phyloP scores from a whole-genome alignment of 2,797 vertebrate species.

The Rhabdophis nuchalis region DNA sequence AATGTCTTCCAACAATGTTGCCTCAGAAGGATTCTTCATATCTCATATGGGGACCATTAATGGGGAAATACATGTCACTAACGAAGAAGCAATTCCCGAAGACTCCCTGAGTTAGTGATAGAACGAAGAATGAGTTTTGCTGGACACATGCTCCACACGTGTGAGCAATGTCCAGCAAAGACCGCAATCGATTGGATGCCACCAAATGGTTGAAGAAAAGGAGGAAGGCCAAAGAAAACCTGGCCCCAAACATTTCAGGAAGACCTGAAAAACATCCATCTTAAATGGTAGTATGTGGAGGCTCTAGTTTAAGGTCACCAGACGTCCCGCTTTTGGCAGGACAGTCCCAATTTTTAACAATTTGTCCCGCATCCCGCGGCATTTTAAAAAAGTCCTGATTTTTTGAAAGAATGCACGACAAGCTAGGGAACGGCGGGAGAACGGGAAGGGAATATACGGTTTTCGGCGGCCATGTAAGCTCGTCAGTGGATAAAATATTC shows the following conservation, averaged over 20 bases:
- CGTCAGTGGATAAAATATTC: too few relatives aligned
- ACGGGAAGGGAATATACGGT: too few relatives aligned
- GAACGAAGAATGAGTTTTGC: background rate
- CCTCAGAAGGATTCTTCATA: background rate
- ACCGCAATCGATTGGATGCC: background rate
- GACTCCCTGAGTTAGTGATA: background rate
- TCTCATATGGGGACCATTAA: background rate
- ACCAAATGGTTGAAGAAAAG: background rate
- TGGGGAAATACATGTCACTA: background rate
- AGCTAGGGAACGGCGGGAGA: too few relatives aligned
- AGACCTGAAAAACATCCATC: background rate
- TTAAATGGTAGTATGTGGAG: background rate
- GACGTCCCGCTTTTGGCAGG: too few relatives aligned
- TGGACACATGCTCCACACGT: background rate
- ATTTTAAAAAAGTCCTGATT: too few relatives aligned
- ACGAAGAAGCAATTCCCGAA: background rate
- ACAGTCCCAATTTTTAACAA: too few relatives aligned
- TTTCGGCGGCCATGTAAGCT: too few relatives aligned
- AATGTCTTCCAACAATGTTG: background rate
- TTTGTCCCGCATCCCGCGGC: too few relatives aligned
- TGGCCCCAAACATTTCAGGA: background rate
- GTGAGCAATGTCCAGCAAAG: background rate
- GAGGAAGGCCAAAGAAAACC: background rate
- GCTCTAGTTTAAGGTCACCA: too few relatives aligned
- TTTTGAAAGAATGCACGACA: too few relatives aligned